A percentile compares a stretch with the other conserved stretches of the same genome.
Conservation (phyloP, 1,140 invertebrate species). For the Panagrolaimus sp. region DNA sequence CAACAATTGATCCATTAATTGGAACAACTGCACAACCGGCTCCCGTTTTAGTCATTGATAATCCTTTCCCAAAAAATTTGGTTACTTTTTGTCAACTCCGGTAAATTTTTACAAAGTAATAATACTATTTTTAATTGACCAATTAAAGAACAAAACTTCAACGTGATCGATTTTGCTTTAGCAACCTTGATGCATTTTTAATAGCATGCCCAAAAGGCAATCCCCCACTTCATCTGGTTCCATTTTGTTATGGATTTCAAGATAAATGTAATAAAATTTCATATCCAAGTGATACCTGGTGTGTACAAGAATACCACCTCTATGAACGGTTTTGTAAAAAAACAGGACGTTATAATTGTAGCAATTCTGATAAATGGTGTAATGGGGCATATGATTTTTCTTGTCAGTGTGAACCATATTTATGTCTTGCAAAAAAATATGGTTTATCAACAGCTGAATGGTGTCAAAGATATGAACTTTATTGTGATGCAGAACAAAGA, state of each 20-base stretch:
- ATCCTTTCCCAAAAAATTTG: constrained; percentile 19
- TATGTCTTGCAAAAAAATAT: constrained; percentile 17
- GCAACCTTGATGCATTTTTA: constrained; percentile 14
- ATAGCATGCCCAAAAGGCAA: constrained; percentile 18
- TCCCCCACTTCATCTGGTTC: constrained; percentile 18
- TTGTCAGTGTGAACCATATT: constrained; percentile 19
- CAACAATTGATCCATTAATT: too few relatives aligned
- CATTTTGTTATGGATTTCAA: constrained; percentile 19
- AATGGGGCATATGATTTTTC: neutral
- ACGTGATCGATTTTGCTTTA: constrained; percentile 21
- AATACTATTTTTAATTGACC: neutral
- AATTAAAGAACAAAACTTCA: constrained; percentile 11
- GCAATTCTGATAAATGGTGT: neutral
- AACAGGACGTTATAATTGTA: constrained; percentile 6
- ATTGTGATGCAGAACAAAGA: constrained; percentile 21
- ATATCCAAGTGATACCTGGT: constrained; percentile 21
- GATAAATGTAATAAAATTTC: constrained; percentile 16
- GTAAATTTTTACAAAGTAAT: neutral
- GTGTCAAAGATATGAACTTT: constrained; percentile 25
- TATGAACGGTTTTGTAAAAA: constrained; percentile 20
- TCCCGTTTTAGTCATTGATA: constrained; percentile 17
- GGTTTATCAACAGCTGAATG: constrained; percentile 22
- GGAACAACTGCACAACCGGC: neutral
- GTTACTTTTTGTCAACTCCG: constrained; percentile 15
- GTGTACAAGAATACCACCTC: constrained; percentile 14